phyloP scores from a whole-genome alignment of 2,888 invertebrate species.

The Halocaridina rubra region DNA sequence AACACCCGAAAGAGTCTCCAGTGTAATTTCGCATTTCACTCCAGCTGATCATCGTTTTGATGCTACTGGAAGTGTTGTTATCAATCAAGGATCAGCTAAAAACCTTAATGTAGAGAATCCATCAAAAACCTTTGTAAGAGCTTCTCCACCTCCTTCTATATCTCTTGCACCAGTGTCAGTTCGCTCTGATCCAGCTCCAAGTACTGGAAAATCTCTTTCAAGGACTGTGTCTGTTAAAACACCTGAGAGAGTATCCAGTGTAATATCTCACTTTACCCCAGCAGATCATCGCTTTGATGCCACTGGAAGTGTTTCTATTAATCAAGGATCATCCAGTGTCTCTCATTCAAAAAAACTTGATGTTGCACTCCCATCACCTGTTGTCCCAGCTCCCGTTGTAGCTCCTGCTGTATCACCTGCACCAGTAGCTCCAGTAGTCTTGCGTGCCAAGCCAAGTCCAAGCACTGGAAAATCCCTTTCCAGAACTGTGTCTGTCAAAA shows the following conservation, averaged over 20 bases:
- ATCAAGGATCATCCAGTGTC: neutral
- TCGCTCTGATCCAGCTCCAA: too few relatives aligned
- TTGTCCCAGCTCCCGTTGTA: neutral
- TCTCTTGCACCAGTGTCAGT: too few relatives aligned
- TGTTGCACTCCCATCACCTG: neutral
- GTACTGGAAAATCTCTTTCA: neutral
- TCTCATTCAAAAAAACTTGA: neutral
- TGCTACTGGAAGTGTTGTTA: constrained; percentile 39
- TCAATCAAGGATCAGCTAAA: neutral
- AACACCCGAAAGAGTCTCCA: constrained; percentile 16
- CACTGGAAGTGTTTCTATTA: constrained; percentile 35
- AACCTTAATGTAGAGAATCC: too few relatives aligned
- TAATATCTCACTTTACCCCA: constrained; percentile 46
- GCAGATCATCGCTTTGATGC: constrained; percentile 55
- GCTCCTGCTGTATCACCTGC: neutral
- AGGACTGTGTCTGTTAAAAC: constrained; percentile 20
- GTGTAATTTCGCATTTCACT: constrained; percentile 43
- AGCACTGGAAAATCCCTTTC: neutral
- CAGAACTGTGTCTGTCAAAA: constrained; percentile 17
- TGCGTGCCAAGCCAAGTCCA: neutral
- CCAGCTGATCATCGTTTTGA: constrained; percentile 55
- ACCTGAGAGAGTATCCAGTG: constrained; percentile 19
- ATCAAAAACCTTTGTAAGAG: neutral
- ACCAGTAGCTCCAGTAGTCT: too few relatives aligned
- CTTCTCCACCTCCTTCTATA: neutral